These are phyloP conservation scores for Drosophila fuyamai DNA, from an alignment of 1,140 invertebrate species.

Conservation along the genomic window DNA sequence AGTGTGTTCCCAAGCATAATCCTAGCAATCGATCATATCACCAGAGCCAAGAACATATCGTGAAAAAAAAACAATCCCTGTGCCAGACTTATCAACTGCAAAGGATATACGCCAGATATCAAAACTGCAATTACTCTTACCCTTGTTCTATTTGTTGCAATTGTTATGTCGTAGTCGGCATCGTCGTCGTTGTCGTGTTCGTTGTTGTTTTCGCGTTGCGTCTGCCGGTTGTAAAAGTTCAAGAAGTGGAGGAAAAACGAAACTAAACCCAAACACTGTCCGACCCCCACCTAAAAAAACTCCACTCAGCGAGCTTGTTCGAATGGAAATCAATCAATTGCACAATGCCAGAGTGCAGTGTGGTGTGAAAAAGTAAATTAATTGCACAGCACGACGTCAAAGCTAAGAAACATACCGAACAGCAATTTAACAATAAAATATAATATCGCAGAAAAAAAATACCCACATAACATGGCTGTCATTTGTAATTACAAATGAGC, in stretches of 20 bases:
- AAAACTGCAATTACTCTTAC: constrained; percentile 32
- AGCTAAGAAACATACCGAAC: constrained; percentile 37
- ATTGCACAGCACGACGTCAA: constrained; percentile 62
- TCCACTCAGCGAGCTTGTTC: constrained; percentile 37
- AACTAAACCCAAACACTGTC: constrained; percentile 28
- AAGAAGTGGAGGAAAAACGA: constrained; percentile 10
- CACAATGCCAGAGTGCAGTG: constrained; percentile 56
- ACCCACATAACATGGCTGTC: constrained; percentile 56
- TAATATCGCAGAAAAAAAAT: constrained; percentile 1
- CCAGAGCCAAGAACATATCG: constrained; percentile 26
- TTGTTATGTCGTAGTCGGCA: constrained; percentile 8
- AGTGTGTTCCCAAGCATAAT: constrained; percentile 29
- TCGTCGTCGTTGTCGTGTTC: too few relatives aligned
- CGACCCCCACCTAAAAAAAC: constrained; percentile 15
- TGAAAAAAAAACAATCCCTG: not conserved
- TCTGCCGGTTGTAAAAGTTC: constrained; percentile 22
- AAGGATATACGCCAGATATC: constrained; percentile 21
- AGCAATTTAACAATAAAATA: constrained; percentile 11
- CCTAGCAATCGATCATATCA: constrained; percentile 50
- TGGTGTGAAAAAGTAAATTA: constrained; percentile 73
- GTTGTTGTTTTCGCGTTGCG: constrained; percentile 12
- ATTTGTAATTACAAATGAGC: constrained; percentile 74
- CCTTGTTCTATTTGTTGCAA: constrained; percentile 25
- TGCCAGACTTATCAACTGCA: constrained; percentile 12
- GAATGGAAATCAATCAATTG: constrained; percentile 75